phyloP scores from a whole-genome alignment of 2,888 invertebrate genomes.

The Dasypogon diadema region DNA sequence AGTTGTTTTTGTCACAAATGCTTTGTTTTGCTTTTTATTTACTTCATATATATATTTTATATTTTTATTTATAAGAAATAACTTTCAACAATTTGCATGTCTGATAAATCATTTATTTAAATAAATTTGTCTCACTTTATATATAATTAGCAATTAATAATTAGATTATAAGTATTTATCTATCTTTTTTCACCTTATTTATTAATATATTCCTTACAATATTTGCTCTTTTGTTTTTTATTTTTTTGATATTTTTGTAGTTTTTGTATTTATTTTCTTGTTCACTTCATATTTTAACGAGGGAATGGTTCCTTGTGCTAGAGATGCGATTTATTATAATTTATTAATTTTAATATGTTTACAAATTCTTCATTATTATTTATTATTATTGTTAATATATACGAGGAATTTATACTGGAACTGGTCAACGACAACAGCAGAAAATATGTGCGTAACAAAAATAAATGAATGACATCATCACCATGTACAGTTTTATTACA shows the following conservation, averaged over 20 bases:
- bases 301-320: constrained; percentile 58
- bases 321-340: constrained; percentile 54
- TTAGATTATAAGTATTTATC: constrained; percentile 37
- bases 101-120: constrained; percentile 47
- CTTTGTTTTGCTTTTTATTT: constrained; percentile 20
- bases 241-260: constrained; percentile 3
- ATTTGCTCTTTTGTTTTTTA: constrained; percentile 3
- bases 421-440: constrained; percentile 69
- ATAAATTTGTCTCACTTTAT: constrained; percentile 40
- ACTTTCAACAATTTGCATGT: constrained; percentile 47
- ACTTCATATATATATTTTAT: constrained; percentile 23
- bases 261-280: constrained; percentile 20
- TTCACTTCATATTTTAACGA: constrained; percentile 52
- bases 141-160: constrained; percentile 26
- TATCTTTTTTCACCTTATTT: constrained; percentile 22
- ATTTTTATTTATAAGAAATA: constrained; percentile 48
- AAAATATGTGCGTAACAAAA: constrained; percentile 68
- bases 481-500: constrained; percentile 56
- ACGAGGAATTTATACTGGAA: constrained; percentile 61
- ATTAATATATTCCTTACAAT: constrained; percentile 21
- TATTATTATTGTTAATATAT: constrained; percentile 47
- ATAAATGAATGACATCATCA: constrained; percentile 57
- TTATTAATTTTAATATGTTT: constrained; percentile 43
- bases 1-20: constrained; percentile 24
- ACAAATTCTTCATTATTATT: constrained; percentile 38